Conservation (phyloP, 2,113 vertebrate species). For the Ariopsis seemanni region DNA sequence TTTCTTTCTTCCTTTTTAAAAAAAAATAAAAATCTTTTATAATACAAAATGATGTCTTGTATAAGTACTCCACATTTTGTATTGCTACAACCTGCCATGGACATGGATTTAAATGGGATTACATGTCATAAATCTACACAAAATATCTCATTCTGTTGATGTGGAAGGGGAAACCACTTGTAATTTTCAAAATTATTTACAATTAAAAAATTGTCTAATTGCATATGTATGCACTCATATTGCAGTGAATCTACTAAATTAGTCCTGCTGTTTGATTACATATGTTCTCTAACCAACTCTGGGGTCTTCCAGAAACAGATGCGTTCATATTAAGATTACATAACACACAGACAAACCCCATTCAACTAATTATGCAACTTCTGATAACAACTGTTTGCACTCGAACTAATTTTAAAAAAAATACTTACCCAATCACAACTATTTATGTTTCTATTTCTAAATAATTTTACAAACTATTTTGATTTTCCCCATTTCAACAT, state of each 20-base stretch:
- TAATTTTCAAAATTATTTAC: not conserved
- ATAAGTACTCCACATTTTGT: not conserved
- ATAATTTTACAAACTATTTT: not conserved
- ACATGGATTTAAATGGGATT: not conserved
- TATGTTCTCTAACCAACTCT: not conserved
- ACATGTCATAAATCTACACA: not conserved
- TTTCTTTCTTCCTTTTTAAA: not conserved
- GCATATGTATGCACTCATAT: not conserved
- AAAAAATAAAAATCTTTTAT: not conserved
- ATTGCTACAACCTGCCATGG: not conserved
- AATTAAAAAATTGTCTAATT: not conserved
- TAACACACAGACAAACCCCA: not conserved
- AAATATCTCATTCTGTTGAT: no score
- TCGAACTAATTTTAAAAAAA: not conserved
- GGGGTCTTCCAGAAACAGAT: not conserved
- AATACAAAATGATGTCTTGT: not conserved
- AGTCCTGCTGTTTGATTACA: not conserved
- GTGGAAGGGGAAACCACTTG: not conserved
- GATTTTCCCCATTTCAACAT: not conserved
- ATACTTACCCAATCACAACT: not conserved
- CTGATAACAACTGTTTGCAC: not conserved
- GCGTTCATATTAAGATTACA: not conserved
- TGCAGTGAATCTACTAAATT: not conserved
- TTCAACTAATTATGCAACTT: not conserved
- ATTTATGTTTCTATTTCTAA: not conserved